These are phyloP conservation scores for Tetramorium simillimum DNA, from an alignment of 1,140 invertebrate genomes.

Conservation along the genomic window DNA sequence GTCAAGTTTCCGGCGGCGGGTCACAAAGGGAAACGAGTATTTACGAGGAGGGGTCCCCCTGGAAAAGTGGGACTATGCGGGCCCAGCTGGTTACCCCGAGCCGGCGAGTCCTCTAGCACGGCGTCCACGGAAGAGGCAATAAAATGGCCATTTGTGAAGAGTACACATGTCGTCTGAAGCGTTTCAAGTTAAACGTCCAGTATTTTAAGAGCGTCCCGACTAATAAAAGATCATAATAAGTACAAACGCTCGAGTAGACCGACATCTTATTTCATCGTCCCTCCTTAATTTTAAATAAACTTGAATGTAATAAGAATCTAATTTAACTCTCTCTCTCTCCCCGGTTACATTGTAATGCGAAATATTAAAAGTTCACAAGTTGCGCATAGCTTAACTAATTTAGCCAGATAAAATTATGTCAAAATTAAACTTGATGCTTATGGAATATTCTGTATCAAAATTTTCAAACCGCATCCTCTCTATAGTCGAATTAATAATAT, in stretches of 20 bases:
- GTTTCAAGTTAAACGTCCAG: constrained; percentile 6
- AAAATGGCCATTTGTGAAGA: constrained; percentile 41
- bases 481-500: constrained; percentile 34
- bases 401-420: not conserved
- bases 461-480: not conserved
- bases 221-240: not conserved
- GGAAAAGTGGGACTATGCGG: constrained; percentile 61
- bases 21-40: constrained; percentile 23
- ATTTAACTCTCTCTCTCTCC: not conserved
- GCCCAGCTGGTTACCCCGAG: constrained; percentile 51
- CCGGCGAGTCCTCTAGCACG: not conserved
- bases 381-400: constrained; percentile 3
- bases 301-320: not conserved
- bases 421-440: not conserved
- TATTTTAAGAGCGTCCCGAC: not conserved
- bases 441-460: constrained; percentile 18
- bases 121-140: constrained; percentile 40
- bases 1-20: constrained; percentile 40
- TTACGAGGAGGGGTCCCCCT: not conserved
- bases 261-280: not conserved
- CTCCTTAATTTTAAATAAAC: not conserved
- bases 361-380: constrained; percentile 32
- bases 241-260: not conserved
- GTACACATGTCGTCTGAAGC: not conserved
- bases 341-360: not conserved